Base-by-base conservation (phyloP, 2,888 invertebrate species). In the Heliconius aoede region DNA sequence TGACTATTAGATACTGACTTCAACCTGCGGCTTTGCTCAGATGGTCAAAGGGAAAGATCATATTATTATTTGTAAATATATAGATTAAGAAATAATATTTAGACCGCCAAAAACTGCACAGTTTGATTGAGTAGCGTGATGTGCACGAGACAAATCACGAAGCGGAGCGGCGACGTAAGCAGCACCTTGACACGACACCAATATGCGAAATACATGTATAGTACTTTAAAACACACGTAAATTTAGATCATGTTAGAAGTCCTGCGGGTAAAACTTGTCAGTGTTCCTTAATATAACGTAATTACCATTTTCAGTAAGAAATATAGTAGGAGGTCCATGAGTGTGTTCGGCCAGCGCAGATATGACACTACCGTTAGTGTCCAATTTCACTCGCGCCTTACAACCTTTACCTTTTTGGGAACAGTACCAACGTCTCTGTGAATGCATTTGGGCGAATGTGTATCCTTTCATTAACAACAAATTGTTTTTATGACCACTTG, bases 311-410 rank as follows among this genome's bases (percentile, higher is more conserved):
- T 60, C 13, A 73, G 46, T 76, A n/a, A 58, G 26, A 60, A 55
- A 62, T 36, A 75, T 62, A n/a, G 64, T 62, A 26, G 80, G 51
- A 3, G 85, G 86, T 0, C 81, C 77, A n/a, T 87, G 87, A 61
- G 82, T 83, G 46, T 86, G 87, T 5, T 81, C 74, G 0, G 74
- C 78, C 1, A 40, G 15, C 0, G 78, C 79, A 32, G 7, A 21
- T 24, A 79, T 58, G 1, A 89, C 81, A 15, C 79, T 81, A 0
- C 81, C 83, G 4, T 64, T 8, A 1, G 61, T 64, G 9, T 83
- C 80, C 21, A 87, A 72, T 40, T 83, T 85, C 8, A 88, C 74
- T 18, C 81, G 79, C 1, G 85, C 86, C 36, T 80, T 84, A 72
- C 86, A 87, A 18, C 82, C 83, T 18, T 72, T 74, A 5, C 69